Percentiles rank a stretch among this genome's conserved stretches.
Evolutionary conservation across 2,888 invertebrate species (phyloP).

Genomic region (Chymomyza amoena): DNA sequence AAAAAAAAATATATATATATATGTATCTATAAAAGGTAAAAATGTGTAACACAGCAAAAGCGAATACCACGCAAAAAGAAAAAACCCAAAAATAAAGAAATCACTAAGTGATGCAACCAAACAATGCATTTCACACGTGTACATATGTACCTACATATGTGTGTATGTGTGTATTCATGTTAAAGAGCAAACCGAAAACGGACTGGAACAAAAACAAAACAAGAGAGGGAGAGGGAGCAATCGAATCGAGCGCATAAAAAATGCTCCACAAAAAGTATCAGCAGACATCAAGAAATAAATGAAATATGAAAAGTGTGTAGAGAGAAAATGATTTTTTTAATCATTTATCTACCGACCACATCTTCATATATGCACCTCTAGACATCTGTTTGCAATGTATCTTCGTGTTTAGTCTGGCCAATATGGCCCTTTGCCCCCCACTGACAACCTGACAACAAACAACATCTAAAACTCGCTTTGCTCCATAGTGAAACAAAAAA

Average conservation of each 20-base stretch:
- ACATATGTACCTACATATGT: constrained; percentile 1
- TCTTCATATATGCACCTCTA: not conserved
- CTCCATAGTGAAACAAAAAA: constrained; percentile 10
- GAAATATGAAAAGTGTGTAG: constrained; percentile 25
- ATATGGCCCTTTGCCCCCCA: constrained; percentile 18
- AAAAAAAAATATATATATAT: not conserved
- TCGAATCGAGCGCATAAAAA: constrained; percentile 25
- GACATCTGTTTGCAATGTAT: constrained; percentile 37
- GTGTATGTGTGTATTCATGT: constrained; percentile 23
- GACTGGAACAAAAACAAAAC: constrained; percentile 45
- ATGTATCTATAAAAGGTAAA: constrained; percentile 23
- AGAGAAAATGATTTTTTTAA: constrained; percentile 51
- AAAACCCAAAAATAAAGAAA: not conserved
- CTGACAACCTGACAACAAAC: too few relatives aligned
- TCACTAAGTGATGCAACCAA: constrained; percentile 4
- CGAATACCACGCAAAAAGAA: constrained; percentile 8
- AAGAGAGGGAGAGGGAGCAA: constrained; percentile 23
- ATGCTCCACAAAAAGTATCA: constrained; percentile 14
- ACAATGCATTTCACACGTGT: constrained; percentile 1
- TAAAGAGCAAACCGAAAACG: constrained; percentile 38
- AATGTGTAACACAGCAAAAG: constrained; percentile 11
- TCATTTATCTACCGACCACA: constrained; percentile 39
- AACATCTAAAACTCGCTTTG: constrained; percentile 26
- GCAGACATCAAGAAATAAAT: constrained; percentile 34
- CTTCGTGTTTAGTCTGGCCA: not conserved